phyloP scores from a whole-genome alignment of 2,888 invertebrate species.

The Mythimna loreyi region DNA sequence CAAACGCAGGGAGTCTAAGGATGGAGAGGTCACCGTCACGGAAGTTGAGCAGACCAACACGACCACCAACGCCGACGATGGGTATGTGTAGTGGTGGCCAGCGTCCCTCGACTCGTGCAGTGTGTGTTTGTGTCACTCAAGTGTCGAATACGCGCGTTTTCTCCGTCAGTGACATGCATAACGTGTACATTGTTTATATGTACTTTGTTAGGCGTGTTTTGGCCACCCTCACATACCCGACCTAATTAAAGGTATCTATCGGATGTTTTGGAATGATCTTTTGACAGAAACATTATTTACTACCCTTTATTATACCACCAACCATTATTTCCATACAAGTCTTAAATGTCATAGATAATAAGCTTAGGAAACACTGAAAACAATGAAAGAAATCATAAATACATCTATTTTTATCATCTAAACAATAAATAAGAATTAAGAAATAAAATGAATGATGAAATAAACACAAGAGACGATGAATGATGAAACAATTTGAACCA shows the following conservation, averaged over 20 bases:
- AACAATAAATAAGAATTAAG: constrained; percentile 11
- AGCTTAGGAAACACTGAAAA: neutral
- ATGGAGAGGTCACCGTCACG: constrained; percentile 95
- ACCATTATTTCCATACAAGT: neutral
- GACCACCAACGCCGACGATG: constrained; percentile 93
- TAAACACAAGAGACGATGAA: neutral
- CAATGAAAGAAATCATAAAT: constrained; percentile 5
- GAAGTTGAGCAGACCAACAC: constrained; percentile 93
- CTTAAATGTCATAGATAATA: neutral
- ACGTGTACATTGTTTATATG: constrained; percentile 63
- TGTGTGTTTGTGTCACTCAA: constrained; percentile 75
- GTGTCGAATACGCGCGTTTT: constrained; percentile 80
- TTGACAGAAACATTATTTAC: constrained; percentile 12
- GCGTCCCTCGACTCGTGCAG: constrained; percentile 78
- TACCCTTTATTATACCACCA: constrained; percentile 17
- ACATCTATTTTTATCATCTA: constrained; percentile 18
- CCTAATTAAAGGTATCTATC: constrained; percentile 88
- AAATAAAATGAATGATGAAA: neutral
- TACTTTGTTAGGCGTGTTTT: constrained; percentile 72
- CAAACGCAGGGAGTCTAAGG: constrained; percentile 94
- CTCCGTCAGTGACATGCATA: constrained; percentile 76
- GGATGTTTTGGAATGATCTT: constrained; percentile 48
- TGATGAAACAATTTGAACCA: neutral
- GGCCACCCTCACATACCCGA: constrained; percentile 91
- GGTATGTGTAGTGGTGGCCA: constrained; percentile 95